phyloP scores from a whole-genome alignment of 2,888 invertebrate species.

The Balanococcus diminutus region DNA sequence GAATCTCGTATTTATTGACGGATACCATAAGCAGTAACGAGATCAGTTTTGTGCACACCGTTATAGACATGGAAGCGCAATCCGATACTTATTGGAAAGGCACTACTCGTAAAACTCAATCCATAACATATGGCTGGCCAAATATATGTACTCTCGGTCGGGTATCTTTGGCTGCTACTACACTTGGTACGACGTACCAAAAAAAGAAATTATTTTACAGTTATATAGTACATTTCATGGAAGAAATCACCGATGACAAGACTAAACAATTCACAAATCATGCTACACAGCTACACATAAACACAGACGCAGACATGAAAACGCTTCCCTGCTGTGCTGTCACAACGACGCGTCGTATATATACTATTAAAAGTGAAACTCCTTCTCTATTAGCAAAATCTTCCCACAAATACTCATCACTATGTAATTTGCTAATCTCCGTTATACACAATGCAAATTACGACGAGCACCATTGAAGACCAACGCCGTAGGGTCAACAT shows the following conservation, averaged over 20 bases:
- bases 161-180: background rate
- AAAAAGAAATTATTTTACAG: slow-evolving; percentile 25
- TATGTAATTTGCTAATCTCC: background rate
- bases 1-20: background rate
- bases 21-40: slow-evolving; percentile 10
- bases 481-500: background rate
- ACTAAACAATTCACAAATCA: background rate
- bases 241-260: background rate
- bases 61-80: background rate
- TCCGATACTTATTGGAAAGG: background rate
- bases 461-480: background rate
- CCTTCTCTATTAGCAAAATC: background rate
- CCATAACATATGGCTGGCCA: background rate
- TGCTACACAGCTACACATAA: background rate
- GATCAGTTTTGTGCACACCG: background rate
- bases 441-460: background rate
- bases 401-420: background rate
- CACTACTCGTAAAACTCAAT: background rate
- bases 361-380: background rate
- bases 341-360: background rate
- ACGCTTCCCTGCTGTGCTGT: background rate
- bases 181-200: background rate
- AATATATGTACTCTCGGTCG: background rate
- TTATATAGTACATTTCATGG: background rate
- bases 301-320: background rate